These are phyloP conservation scores for Brassicogethes aeneus DNA, from an alignment of 2,888 invertebrate species.

Conservation along the genomic window DNA sequence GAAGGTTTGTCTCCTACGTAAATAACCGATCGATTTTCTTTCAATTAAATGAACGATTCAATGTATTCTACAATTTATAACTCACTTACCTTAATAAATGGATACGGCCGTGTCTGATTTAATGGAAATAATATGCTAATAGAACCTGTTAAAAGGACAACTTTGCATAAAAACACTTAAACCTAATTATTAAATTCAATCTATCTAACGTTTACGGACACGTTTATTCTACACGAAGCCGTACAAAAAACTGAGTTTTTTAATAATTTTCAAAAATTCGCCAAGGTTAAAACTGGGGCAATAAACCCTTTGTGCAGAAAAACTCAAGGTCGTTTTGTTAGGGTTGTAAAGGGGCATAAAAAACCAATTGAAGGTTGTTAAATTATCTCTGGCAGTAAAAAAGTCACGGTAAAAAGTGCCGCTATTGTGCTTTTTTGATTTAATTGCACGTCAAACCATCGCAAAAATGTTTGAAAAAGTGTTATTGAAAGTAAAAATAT, in stretches of 20 bases:
- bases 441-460: not conserved
- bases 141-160: too few relatives aligned
- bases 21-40: too few relatives aligned
- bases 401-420: slow-evolving; percentile 13
- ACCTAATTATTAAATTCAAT: too few relatives aligned
- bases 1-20: too few relatives aligned
- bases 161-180: too few relatives aligned
- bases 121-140: too few relatives aligned
- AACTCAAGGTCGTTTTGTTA: slow-evolving; percentile 18
- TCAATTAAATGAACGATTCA: too few relatives aligned
- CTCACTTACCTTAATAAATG: too few relatives aligned
- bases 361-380: slow-evolving; percentile 14
- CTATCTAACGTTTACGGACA: too few relatives aligned
- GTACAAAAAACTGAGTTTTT: slow-evolving; percentile 1
- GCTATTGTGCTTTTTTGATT: not conserved
- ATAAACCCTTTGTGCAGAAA: slow-evolving; percentile 24
- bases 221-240: slow-evolving; percentile 1
- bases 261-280: not conserved
- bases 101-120: too few relatives aligned
- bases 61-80: too few relatives aligned
- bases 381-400: slow-evolving; percentile 12
- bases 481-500: not conserved
- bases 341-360: slow-evolving; percentile 26
- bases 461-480: not conserved
- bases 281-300: not conserved